Base-by-base conservation (phyloP, 2,888 invertebrate genomes). In the Bellardia pandia region DNA sequence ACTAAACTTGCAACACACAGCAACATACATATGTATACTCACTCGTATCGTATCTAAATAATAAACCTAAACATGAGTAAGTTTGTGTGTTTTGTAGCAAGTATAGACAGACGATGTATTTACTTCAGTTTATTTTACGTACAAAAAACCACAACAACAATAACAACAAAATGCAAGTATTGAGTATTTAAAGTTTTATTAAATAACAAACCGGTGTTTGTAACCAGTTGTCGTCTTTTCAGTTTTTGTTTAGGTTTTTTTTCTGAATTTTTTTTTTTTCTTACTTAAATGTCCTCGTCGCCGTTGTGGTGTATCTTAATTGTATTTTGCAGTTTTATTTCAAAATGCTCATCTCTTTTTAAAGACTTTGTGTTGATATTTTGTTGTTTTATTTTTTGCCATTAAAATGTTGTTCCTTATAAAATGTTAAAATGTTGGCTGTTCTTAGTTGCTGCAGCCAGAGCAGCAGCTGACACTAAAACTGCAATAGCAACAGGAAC, bases 161-260 rank as follows among this genome's bases (percentile, higher is more conserved):
- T 23, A 42, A 45, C 42, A 42, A 33, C 37, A 7, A 53, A 64
- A 72, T 78, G 83, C 82, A 76, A 64, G 78, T 86, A 86, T 78
- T 77, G 81, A 78, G 74, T 81, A 74, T 81, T 81, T 81, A 48
- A 81, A 74, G 56, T 81, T 81, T 81, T 85, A 84, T 85, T 86
- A 85, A 85, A 85, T 82, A 85, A 86, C 75, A 88, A 88, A 88
- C 88, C 88, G 88, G 88, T 86, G 88, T 88, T 88, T 84, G 81
- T 78, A 81, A 85, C 88, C 84, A 86, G 86, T 85, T 85, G 84
- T 78, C 42, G 83, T 78, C 33, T 68, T 75, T 83, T 71, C 69
- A 42, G 62, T 53, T 75, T 56, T 77, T 60, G 60, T 78, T 82
- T 66, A 76, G 51, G 51, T 58, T 85, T 71, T 56, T 80, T 16